phyloP scores from a whole-genome alignment of 1,140 invertebrate genomes.

The Mamestra configurata region DNA sequence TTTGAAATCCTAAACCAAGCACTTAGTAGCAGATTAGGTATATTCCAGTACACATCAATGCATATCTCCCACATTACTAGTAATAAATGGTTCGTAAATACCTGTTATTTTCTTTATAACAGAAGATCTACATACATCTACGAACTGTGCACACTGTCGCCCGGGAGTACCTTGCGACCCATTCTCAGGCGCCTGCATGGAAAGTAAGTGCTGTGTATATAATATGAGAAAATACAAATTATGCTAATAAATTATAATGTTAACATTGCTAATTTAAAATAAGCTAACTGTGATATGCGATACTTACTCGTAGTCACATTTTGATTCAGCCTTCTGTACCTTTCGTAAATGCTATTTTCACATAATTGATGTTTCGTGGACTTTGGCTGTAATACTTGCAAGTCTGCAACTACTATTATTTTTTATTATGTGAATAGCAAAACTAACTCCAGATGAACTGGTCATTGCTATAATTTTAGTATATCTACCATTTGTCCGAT shows the following conservation, averaged over 20 bases:
- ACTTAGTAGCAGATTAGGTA: too few species aligned
- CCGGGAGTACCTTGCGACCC: conserved; percentile 92
- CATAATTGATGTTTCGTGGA: conserved; percentile 68
- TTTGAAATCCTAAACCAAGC: too few species aligned
- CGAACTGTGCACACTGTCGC: conserved; percentile 92
- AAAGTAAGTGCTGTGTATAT: conserved; percentile 90
- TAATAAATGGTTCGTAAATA: too few species aligned
- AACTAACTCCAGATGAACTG: conserved; percentile 87
- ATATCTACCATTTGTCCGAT: conserved; percentile 86
- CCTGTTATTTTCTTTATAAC: background rate
- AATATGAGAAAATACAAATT: conserved; percentile 24
- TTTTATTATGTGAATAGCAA: conserved; percentile 81
- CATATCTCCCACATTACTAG: too few species aligned
- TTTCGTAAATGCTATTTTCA: conserved; percentile 61
- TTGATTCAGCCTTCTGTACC: conserved; percentile 52
- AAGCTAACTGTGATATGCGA: conserved; percentile 33
- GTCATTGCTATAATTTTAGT: conserved; percentile 81
- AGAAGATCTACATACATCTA: conserved; percentile 67
- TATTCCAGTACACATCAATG: too few species aligned
- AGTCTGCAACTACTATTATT: conserved; percentile 74
- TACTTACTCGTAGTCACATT: conserved; percentile 21
- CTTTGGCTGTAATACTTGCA: conserved; percentile 78
- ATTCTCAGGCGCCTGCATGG: conserved; percentile 92
- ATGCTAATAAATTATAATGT: conserved; percentile 58
- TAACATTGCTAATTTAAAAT: conserved; percentile 61